A percentile compares a stretch with the other conserved stretches of the same genome.
These are phyloP conservation scores for western clawed frog (Xenopus tropicalis) DNA, from an alignment of 2,113 vertebrate genomes.

Conservation along the genomic window DNA sequence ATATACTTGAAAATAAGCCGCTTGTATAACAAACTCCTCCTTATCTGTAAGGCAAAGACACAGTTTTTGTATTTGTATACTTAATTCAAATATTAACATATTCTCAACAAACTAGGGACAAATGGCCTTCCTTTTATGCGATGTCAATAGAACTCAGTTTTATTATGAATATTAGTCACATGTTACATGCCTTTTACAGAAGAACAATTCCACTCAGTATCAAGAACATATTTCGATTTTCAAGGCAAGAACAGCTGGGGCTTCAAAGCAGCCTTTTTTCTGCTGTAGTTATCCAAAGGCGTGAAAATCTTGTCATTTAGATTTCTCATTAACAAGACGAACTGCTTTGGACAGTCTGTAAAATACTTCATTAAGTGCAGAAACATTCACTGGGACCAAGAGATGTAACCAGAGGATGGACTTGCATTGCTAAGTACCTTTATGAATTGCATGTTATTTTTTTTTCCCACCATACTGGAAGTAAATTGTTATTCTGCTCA, in stretches of 20 bases:
- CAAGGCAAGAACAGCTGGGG: slow-evolving; percentile 20
- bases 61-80: too few relatives aligned
- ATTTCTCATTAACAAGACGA: slow-evolving; percentile 30
- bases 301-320: slow-evolving; percentile 28
- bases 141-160: too few relatives aligned
- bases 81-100: too few relatives aligned
- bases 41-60: too few relatives aligned
- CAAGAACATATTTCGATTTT: slow-evolving; percentile 2
- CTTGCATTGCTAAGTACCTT: slow-evolving; percentile 17
- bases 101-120: too few relatives aligned
- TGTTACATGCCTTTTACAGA: too few relatives aligned
- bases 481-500: slow-evolving; percentile 19
- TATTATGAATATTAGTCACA: too few relatives aligned
- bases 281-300: slow-evolving; percentile 14
- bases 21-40: too few relatives aligned
- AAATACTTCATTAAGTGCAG: slow-evolving; percentile 28
- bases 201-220: background rate
- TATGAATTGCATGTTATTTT: background rate
- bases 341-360: slow-evolving; percentile 37
- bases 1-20: too few relatives aligned
- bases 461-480: background rate
- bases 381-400: slow-evolving; percentile 12
- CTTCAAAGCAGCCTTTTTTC: slow-evolving; percentile 25
- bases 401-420: background rate
- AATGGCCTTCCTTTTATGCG: too few relatives aligned